Base-by-base conservation (phyloP, 2,888 invertebrate species). In the Apodemia zela region DNA sequence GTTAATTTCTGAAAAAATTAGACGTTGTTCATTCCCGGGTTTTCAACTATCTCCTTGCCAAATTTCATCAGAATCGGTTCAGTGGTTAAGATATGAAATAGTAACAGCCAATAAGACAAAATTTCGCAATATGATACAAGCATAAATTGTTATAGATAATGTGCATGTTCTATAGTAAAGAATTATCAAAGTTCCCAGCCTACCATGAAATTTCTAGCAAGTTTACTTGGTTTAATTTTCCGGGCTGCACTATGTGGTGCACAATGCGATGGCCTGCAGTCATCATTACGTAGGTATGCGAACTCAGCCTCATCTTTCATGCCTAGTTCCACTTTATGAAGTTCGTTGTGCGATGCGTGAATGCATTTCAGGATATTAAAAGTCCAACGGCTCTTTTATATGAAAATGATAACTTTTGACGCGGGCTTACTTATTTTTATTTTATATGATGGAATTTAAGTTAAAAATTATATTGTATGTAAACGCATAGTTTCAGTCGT, bases 201-300 rank as follows among this genome's bases (percentile, higher is more conserved):
- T 69, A 67, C 64, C 54, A 63, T 65, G 65, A 69, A 69, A 60
- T 63, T 76, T 74, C 71, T 73, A 73, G 74, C 77, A 84, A 86
- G 82, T 86, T 85, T 77, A 74, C 80, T 75, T 73, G 74, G 72
- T 77, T 81, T 89, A 87, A 89, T 88, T 88, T 88, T 89, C 88
- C 87, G 86, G 86, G 72, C 75, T 70, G 75, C 78, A 71, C 72
- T 75, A 73, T 74, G 69, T 73, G 25, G 25, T 54, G 70, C 72
- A 86, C 83, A 85, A 88, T 87, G 79, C 77, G 72, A 68, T 75
- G 72, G 82, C 85, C 84, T 69, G 76, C 73, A 79, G 85, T 80
- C 78, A 85, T 85, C 80, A 84, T 85, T 85, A 85, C 80, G 77
- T 78, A 77, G 77, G 75, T 76, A 74, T 74, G 74, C 72, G 68